Conservation (phyloP, 2,797 vertebrate species). For the Cyprinodon diabolis region DNA sequence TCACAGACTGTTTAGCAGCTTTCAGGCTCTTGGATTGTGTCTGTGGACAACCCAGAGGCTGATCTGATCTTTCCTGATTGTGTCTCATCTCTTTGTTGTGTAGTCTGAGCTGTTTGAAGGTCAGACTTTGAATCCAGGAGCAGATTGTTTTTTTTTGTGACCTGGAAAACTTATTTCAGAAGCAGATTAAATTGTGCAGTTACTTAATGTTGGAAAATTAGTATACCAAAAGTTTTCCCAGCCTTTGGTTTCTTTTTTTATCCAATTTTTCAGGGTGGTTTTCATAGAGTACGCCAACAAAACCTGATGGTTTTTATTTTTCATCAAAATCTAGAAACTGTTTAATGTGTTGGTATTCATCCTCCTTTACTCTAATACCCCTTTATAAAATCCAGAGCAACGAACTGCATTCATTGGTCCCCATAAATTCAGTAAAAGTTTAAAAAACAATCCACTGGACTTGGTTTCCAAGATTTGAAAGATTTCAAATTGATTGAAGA, state of each 20-base stretch:
- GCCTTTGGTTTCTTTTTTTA: background rate
- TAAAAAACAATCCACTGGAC: too few relatives aligned
- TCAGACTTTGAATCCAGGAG: conserved; percentile 28
- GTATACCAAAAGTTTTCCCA: background rate
- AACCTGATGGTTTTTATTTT: too few relatives aligned
- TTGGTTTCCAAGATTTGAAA: too few relatives aligned
- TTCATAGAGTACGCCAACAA: background rate
- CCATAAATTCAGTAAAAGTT: too few relatives aligned
- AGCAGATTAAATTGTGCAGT: conserved; percentile 21
- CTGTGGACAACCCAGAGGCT: conserved; percentile 11
- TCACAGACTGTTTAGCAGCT: conserved; percentile 13
- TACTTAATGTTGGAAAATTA: conserved; percentile 21
- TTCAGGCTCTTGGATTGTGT: conserved; percentile 24
- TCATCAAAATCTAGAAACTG: too few relatives aligned
- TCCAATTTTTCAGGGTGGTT: background rate
- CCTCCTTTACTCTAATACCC: background rate
- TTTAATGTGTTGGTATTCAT: background rate
- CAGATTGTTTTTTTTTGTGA: conserved; percentile 3
- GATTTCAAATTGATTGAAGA: too few relatives aligned
- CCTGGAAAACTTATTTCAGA: conserved; percentile 10
- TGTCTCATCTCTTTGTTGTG: conserved; percentile 38
- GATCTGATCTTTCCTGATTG: conserved; percentile 39
- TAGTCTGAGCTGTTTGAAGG: conserved; percentile 21
- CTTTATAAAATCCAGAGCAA: too few relatives aligned
- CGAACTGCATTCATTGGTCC: too few relatives aligned